Base-by-base conservation (phyloP, 2,113 vertebrate genomes). In the Entosphenus tridentatus region DNA sequence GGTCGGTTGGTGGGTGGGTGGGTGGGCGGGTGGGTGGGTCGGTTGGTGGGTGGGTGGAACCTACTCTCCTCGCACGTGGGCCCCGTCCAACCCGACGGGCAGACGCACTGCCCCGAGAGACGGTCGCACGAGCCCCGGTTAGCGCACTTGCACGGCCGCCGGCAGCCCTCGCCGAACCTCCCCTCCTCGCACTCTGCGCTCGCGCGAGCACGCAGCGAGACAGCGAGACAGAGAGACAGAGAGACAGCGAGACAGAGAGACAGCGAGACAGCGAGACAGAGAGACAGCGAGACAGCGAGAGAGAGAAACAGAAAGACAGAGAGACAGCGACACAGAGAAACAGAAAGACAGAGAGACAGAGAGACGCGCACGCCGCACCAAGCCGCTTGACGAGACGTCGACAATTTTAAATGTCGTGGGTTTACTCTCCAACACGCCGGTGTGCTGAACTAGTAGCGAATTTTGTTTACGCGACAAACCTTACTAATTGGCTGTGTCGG, bases 11-110 rank as follows among this genome's bases (percentile, higher is more conserved):
- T 39, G 5, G 39, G 39, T 39, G 3, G 21, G 21, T 39, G 2
- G 21, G 5, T 39, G 4, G 39, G 39, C 6, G 1, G 39, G 39
- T 39, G 6, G 39, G 39, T 2, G 39, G 39, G 39, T 39, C 39
- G 1, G 39, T 39, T 39, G 39, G 39, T 39, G 39, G 39, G 5
- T 39, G 39, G 5, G 39, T 39, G 39, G 39, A 56, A 75, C 79
- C 82, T 73, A 93, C 87, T 55, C 73, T 69, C 82, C 74, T 88
- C 76, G 39, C 90, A 96, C 71, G 11, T 73, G 16, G 75, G 71
- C 12, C 88, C 88, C 0, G 16, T 77, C 88, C 90, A 88, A 56
- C 89, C 87, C 0, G 81, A 72, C 1, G 71, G 78, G 78, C 92
- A 96, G 70, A 74, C 70, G 78, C 88, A 95, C 13, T 0, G 75